A percentile compares a stretch with the other conserved stretches of the same genome.
These are phyloP conservation scores for Tragopan temminckii DNA, from an alignment of 2,797 vertebrate genomes.

Conservation along the genomic window DNA sequence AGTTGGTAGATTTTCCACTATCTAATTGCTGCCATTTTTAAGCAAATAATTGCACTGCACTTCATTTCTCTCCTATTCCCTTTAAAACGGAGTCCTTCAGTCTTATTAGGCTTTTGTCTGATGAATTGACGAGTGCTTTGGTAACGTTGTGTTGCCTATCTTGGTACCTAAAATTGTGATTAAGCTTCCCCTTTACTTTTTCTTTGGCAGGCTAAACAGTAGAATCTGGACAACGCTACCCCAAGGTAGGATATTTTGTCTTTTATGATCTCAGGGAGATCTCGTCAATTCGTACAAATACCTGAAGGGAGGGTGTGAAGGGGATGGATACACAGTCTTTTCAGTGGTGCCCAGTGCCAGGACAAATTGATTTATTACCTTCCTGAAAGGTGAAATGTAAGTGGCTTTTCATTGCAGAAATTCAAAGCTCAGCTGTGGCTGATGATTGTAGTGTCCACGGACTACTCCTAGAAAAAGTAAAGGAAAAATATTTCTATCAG, in stretches of 20 bases:
- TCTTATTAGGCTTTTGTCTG: background rate
- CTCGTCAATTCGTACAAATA: background rate
- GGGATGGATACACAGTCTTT: background rate
- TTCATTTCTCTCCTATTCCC: constrained; percentile 3
- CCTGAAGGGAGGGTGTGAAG: background rate
- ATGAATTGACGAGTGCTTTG: background rate
- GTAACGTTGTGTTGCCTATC: background rate
- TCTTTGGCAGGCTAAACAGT: background rate
- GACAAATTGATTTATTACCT: background rate
- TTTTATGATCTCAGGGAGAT: background rate
- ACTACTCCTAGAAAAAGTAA: background rate
- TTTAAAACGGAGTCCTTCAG: constrained; percentile 12
- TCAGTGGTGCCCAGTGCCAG: background rate
- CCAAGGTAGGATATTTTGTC: background rate
- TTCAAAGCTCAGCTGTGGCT: background rate
- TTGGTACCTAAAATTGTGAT: background rate
- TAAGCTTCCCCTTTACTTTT: background rate
- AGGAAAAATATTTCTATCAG: background rate
- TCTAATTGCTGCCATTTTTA: constrained; percentile 52
- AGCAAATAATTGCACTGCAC: constrained; percentile 20
- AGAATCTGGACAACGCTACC: background rate
- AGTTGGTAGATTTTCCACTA: constrained; percentile 25
- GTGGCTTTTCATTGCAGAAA: background rate
- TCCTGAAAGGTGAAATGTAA: background rate
- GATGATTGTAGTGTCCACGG: background rate